These are phyloP conservation scores for Cydia amplana DNA, from an alignment of 1,140 invertebrate species.

Conservation along the genomic window DNA sequence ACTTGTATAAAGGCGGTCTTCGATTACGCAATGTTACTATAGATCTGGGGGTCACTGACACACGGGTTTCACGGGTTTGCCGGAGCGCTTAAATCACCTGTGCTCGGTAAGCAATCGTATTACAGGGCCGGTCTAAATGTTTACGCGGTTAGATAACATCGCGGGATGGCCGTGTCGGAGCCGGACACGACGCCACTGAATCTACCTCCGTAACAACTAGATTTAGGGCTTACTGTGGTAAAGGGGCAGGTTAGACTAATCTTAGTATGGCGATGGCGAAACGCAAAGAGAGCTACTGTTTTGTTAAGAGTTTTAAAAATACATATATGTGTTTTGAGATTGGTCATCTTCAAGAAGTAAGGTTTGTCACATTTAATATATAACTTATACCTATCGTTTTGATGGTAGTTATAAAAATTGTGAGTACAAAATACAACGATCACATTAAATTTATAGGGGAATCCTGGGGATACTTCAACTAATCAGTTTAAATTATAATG, in stretches of 20 bases:
- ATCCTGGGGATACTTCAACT: too few relatives aligned
- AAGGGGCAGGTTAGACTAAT: background rate
- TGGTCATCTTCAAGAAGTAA: too few relatives aligned
- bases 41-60: background rate
- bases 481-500: too few relatives aligned
- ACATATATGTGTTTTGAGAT: too few relatives aligned
- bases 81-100: background rate
- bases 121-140: constrained; percentile 13
- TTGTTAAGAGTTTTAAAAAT: too few relatives aligned
- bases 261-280: background rate
- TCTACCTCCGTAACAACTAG: constrained; percentile 11
- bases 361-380: too few relatives aligned
- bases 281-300: background rate
- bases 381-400: too few relatives aligned
- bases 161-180: constrained; percentile 6
- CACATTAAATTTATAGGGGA: too few relatives aligned
- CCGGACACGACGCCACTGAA: constrained; percentile 25
- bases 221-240: background rate
- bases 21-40: background rate
- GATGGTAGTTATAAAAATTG: too few relatives aligned
- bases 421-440: too few relatives aligned
- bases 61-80: background rate
- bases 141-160: constrained; percentile 28
- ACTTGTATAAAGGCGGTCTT: background rate
- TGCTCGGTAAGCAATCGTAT: background rate